Conservation (phyloP, 2,888 invertebrate genomes). For the Drosophila imparisetae region DNA sequence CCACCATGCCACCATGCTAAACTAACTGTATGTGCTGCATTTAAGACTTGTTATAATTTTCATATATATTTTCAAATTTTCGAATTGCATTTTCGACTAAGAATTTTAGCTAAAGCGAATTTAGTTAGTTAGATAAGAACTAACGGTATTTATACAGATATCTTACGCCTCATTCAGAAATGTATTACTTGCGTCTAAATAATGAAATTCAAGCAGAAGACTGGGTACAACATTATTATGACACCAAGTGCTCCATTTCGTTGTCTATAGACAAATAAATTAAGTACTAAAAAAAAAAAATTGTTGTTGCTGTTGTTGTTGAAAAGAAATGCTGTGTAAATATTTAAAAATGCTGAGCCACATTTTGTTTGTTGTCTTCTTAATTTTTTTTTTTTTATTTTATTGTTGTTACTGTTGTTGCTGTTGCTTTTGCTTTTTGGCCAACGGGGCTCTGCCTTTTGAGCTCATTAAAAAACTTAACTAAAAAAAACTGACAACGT, state of each 20-base stretch:
- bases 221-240: constrained; percentile 47
- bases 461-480: constrained; percentile 65
- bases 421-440: constrained; percentile 50
- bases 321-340: constrained; percentile 83
- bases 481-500: constrained; percentile 44
- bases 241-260: constrained; percentile 70
- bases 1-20: neutral
- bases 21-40: neutral
- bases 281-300: constrained; percentile 57
- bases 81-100: neutral
- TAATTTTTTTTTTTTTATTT: constrained; percentile 17
- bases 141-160: neutral
- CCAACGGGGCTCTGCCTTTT: constrained; percentile 57
- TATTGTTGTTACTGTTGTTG: constrained; percentile 23
- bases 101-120: neutral
- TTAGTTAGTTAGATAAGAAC: neutral
- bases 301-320: constrained; percentile 34
- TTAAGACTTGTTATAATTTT: neutral
- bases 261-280: constrained; percentile 67
- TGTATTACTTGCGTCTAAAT: neutral
- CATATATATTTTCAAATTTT: neutral
- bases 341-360: constrained; percentile 82
- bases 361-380: constrained; percentile 64
- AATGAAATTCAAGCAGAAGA: neutral
- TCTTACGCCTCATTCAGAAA: neutral